Evolutionary conservation across 2,888 invertebrate genomes (phyloP), one percentile per base, ranked within the genome.

Genomic region (Pollenia amentaria): DNA sequence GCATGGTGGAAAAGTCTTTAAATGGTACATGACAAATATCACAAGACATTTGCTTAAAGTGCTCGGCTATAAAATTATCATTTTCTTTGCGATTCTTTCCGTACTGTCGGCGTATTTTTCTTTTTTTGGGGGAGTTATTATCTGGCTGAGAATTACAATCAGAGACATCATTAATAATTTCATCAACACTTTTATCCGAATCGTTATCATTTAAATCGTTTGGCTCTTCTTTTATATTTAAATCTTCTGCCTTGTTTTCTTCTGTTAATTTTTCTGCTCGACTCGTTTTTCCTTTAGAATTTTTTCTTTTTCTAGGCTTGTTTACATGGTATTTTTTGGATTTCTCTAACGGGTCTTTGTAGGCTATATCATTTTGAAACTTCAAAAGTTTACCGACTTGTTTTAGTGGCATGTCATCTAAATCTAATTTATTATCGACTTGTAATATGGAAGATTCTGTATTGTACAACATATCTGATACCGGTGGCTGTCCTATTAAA

Each of bases 21-120:
- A 92, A 90, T 14, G 91, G 70, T 3, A 89, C 79, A 75, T 89
- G 89, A 53, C 92, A 92, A 4, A 90, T 82, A 10, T 90, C 89
- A 44, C 92, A 92, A 40, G 89, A 88, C 29, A 92, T 91, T 60
- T 75, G 67, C 14, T 90, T 90, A 67, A 92, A 92, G 67, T 91
- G 90, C 60, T 90, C 87, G n/a, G 89, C 88, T 9, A 92, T 90
- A 53, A 91, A 90, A 48, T 89, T 88, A 79, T 92, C 92, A 72
- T 89, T 90, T 38, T 91, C 89, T 40, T 87, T 88, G 48, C 91
- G 91, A 51, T 89, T 90, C 91, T 89, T 48, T 89, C 90, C n/a
- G 90, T 91, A 40, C 14, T 12, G 42, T 48, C 57, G 65, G 11
- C 46, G 48, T n/a, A 18, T 75, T 38, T 67, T 75, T 11, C 7